A percentile compares a stretch with the other conserved stretches of the same genome.
phyloP scores from a whole-genome alignment of 2,113 vertebrate species.

The Brachionichthys hirsutus region DNA sequence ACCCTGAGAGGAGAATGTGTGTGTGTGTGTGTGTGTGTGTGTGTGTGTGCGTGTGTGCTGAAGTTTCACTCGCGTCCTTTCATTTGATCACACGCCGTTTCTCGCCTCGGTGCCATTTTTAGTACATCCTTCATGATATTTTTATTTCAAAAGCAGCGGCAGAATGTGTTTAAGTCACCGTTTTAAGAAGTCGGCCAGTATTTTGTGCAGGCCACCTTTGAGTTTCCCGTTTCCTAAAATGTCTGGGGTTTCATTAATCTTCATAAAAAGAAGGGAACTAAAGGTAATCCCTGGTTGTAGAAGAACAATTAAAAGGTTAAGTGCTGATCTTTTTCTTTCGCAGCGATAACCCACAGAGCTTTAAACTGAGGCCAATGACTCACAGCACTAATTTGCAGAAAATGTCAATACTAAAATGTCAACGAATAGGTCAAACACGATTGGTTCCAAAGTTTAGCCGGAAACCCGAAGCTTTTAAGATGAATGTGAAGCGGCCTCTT shows the following conservation, averaged over 20 bases:
- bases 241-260: conserved; percentile 47
- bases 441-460: conserved; percentile 50
- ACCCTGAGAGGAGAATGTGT: no score
- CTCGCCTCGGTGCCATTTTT: no score
- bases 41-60: no score
- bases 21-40: no score
- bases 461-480: conserved; percentile 32
- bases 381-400: conserved; percentile 74
- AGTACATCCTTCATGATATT: no score
- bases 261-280: conserved; percentile 39
- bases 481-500: conserved; percentile 44
- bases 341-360: conserved; percentile 61
- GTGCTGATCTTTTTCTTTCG: conserved; percentile 50
- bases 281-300: conserved; percentile 59
- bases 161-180: not conserved
- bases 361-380: conserved; percentile 60
- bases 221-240: conserved; percentile 4
- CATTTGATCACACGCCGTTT: no score
- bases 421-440: conserved; percentile 74
- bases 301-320: conserved; percentile 80
- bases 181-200: no score
- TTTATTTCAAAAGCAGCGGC: not conserved
- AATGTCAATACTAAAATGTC: conserved; percentile 79
- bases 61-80: no score
- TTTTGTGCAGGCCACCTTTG: not conserved